These are phyloP conservation scores for Macropus fuliginosus DNA, from an alignment of 2,797 vertebrate genomes.

Conservation along the genomic window DNA sequence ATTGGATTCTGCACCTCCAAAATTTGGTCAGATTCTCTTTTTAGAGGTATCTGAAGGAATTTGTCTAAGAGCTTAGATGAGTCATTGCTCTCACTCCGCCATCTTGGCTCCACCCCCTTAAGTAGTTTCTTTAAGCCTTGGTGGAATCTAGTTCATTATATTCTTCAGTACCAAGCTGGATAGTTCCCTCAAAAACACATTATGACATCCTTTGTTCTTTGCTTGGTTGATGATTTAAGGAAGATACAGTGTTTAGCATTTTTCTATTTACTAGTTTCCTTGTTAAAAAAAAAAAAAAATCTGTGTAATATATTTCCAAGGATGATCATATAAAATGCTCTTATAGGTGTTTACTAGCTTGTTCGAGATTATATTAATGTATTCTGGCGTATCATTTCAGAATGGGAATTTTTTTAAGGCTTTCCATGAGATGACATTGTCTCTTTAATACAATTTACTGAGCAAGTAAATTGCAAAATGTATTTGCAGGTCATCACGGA, in stretches of 20 bases:
- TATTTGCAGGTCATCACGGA: conserved; percentile 1
- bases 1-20: no score
- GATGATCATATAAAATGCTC: conserved; percentile 62
- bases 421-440: conserved; percentile 44
- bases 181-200: background rate
- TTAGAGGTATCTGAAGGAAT: no score
- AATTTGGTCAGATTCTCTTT: no score
- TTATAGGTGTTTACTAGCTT: conserved; percentile 59
- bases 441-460: conserved; percentile 49
- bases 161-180: background rate
- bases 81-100: no score
- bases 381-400: conserved; percentile 66
- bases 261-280: conserved; percentile 40
- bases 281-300: conserved; percentile 37
- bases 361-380: conserved; percentile 67
- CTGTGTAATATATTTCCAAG: conserved; percentile 27
- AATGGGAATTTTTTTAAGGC: conserved; percentile 64
- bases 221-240: background rate
- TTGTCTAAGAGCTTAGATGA: no score
- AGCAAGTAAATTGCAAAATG: conserved; percentile 55
- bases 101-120: no score
- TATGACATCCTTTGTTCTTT: conserved; percentile 8
- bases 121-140: background rate
- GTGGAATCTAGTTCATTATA: background rate
- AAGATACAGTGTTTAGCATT: conserved; percentile 22